These are phyloP conservation scores for Phyllostomus discolor DNA, from an alignment of 2,113 vertebrate species.

Conservation along the genomic window DNA sequence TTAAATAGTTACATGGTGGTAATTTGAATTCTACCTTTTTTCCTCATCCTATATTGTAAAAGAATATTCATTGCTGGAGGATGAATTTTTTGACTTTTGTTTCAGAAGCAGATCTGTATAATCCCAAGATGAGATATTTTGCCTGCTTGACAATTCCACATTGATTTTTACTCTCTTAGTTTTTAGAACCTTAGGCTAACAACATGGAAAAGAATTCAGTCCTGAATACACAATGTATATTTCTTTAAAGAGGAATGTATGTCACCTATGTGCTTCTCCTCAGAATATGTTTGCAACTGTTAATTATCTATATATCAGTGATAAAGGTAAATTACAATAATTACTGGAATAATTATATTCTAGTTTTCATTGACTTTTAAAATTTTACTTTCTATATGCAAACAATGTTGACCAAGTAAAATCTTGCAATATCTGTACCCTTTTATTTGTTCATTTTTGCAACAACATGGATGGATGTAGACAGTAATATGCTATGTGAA, in stretches of 20 bases:
- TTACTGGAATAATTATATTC: constrained; percentile 14
- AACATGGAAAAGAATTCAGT: constrained; percentile 22
- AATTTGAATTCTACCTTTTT: constrained; percentile 17
- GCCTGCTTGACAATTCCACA: constrained; percentile 36
- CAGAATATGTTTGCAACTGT: not conserved
- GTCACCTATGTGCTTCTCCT: not conserved
- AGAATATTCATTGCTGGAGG: not conserved
- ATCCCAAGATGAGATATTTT: constrained; percentile 52
- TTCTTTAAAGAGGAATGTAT: not conserved
- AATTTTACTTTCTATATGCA: not conserved
- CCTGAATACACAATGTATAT: not conserved
- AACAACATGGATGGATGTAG: not conserved
- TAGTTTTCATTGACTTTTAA: not conserved
- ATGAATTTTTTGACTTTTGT: constrained; percentile 43
- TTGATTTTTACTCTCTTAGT: constrained; percentile 52
- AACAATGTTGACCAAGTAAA: not conserved
- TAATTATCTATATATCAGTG: not conserved
- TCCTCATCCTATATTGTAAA: not conserved
- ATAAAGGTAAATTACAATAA: not conserved
- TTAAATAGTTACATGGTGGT: not conserved
- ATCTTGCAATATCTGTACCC: not conserved
- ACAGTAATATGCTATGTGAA: not conserved
- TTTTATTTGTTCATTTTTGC: not conserved
- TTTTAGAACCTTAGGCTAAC: constrained; percentile 28
- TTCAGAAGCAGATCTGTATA: constrained; percentile 32